A percentile compares a stretch with the other conserved stretches of the same genome.
Conservation (phyloP, 2,113 vertebrate species). For the Apus apus region DNA sequence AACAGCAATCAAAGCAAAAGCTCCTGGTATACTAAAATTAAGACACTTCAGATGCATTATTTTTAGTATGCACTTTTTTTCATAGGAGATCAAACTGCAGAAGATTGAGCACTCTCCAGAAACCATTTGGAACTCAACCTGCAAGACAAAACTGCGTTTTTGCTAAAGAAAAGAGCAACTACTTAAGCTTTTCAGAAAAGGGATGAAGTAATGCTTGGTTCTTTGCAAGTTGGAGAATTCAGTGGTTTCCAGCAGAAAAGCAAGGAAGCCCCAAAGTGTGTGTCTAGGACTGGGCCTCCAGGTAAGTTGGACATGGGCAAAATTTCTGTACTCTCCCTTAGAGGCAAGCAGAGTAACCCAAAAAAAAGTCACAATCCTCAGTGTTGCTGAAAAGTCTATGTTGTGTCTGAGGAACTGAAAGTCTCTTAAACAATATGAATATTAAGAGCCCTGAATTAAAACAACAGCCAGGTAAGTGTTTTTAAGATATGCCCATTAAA, state of each 20-base stretch:
- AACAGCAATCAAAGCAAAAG: slow-evolving; percentile 39
- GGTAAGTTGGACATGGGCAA: neutral
- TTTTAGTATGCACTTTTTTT: neutral
- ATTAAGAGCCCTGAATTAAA: neutral
- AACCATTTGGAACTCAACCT: neutral
- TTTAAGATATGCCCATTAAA: neutral
- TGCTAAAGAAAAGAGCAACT: neutral
- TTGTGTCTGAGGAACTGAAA: neutral
- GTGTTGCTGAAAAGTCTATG: neutral
- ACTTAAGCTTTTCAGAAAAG: neutral
- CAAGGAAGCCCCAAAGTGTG: neutral
- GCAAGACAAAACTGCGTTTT: neutral
- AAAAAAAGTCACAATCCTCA: neutral
- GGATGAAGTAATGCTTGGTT: neutral
- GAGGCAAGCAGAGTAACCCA: neutral
- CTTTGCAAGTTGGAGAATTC: neutral
- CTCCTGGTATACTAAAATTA: neutral
- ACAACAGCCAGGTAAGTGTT: neutral
- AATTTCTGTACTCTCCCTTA: neutral
- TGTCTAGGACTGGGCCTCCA: neutral
- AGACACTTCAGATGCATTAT: neutral
- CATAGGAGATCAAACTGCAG: neutral
- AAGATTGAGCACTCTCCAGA: neutral
- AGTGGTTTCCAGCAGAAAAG: neutral
- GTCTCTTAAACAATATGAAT: neutral